These are phyloP conservation scores for Podilymbus podiceps DNA, from an alignment of 2,113 vertebrate genomes.

Conservation along the genomic window DNA sequence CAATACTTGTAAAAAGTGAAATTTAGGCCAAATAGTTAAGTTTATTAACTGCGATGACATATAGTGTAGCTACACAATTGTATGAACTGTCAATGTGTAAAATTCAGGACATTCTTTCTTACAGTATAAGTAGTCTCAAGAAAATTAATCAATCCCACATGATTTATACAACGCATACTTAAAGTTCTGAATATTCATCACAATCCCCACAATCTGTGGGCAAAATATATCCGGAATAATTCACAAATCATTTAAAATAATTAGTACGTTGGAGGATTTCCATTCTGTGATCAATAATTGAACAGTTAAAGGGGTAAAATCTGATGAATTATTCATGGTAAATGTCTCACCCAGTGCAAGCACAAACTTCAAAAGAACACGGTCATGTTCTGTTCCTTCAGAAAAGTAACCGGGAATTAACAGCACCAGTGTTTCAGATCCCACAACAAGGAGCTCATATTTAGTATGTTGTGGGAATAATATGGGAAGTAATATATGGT, in stretches of 20 bases:
- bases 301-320: conserved; percentile 52
- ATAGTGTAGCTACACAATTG: not conserved
- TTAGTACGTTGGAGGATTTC: conserved; percentile 28
- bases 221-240: conserved; percentile 36
- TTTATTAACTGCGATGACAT: not conserved
- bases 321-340: conserved; percentile 45
- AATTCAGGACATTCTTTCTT: not conserved
- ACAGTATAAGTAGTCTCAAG: not conserved
- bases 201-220: not conserved
- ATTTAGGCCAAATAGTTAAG: not conserved
- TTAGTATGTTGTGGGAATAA: not conserved
- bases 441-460: not conserved
- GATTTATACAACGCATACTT: not conserved
- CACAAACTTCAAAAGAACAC: conserved; percentile 28
- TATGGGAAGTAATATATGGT: accelerated
- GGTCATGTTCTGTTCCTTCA: not conserved
- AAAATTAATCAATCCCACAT: not conserved
- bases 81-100: not conserved
- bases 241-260: conserved; percentile 56
- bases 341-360: not conserved
- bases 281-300: conserved; percentile 63
- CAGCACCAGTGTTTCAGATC: not conserved
- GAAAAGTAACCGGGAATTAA: not conserved
- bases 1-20: not conserved
- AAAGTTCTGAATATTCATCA: conserved; percentile 50